A percentile compares a stretch with the other conserved stretches of the same genome.
Evolutionary conservation across 2,797 vertebrate species (phyloP).

Genomic region (Xyrichtys novacula): DNA sequence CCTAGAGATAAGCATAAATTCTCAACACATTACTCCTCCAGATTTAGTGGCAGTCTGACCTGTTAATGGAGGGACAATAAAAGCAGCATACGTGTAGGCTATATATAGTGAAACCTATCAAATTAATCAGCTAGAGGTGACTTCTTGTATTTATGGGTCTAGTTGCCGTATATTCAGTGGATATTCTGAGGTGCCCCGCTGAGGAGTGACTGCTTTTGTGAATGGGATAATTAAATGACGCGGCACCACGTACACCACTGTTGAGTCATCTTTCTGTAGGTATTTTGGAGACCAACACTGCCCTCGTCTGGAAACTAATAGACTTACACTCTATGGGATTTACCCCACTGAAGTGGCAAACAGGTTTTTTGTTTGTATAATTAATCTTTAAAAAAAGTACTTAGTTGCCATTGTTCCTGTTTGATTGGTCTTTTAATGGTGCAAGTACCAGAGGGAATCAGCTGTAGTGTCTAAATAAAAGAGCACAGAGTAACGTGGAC

Average conservation of each 20-base stretch:
- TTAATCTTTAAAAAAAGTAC: too few relatives aligned
- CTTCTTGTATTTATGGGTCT: conserved; percentile 41
- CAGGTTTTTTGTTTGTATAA: too few relatives aligned
- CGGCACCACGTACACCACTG: conserved; percentile 25
- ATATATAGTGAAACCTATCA: conserved; percentile 53
- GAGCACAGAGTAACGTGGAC: too few relatives aligned
- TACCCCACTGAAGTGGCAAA: too few relatives aligned
- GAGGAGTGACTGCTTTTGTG: conserved; percentile 59
- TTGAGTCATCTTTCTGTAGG: conserved; percentile 16
- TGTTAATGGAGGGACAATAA: conserved; percentile 62
- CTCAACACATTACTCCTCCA: conserved; percentile 3
- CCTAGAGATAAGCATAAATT: conserved; percentile 16
- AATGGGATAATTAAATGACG: conserved; percentile 65
- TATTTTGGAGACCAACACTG: conserved; percentile 37
- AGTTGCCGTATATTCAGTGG: conserved; percentile 11
- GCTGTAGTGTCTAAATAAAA: too few relatives aligned
- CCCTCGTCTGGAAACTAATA: conserved; percentile 61
- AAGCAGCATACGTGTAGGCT: conserved; percentile 34
- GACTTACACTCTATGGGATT: too few relatives aligned
- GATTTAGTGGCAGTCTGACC: conserved; percentile 50
- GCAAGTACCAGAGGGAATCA: too few relatives aligned
- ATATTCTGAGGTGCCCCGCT: conserved; percentile 24
- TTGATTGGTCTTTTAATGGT: too few relatives aligned
- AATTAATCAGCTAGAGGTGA: conserved; percentile 36
- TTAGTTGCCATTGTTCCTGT: too few relatives aligned